Evolutionary conservation across 2,888 invertebrate genomes (phyloP), one percentile per base, ranked within the genome.

Genomic region (Eupithecia insigniata): DNA sequence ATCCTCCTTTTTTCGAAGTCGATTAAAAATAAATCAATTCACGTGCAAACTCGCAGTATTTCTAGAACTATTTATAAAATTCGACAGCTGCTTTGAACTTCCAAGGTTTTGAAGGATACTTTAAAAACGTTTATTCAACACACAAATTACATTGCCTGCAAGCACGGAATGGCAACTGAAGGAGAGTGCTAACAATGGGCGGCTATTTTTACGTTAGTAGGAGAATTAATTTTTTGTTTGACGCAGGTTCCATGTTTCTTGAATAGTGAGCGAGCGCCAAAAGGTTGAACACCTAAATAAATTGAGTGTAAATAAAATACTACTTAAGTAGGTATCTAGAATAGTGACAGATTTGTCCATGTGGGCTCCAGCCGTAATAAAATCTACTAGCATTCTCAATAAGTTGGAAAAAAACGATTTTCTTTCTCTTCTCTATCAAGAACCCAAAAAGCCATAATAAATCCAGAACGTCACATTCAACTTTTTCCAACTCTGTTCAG

Each of bases 111-210:
- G 58, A 60, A 60, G 28, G 26, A 60, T 16, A 51, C 18, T 30
- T 58, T 30, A 30, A 30, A 58, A 60, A 60, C 30, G 30, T 60
- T 60, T 30, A 60, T 30, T 60, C 18, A 60, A 60, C 18, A 60
- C 60, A 30, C 7, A 18, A 60, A 60, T 30, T 1, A 30, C 18
- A 60, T 60, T 30, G 60, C 28, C 30, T 60, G 18, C 30, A 30
- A 7, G 28, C 60, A 60, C 60, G 60, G 22, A 30, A 8, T 60
- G 60, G 30, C 60, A 18, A 30, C 30, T 7, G 28, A 30, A 60
- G 60, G 28, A 30, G 18, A 8, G 60, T 55, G 5, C 22, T 55
- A 22, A 7, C 6, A 43, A 2, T 39, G 39, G 1, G n/a, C 1
- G n/a, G n/a, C n/a, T n/a, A n/a, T 7, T 18, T 18, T 18, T 43